Evolutionary conservation across 2,113 vertebrate genomes (phyloP).

Genomic region (Lasiurus cinereus): DNA sequence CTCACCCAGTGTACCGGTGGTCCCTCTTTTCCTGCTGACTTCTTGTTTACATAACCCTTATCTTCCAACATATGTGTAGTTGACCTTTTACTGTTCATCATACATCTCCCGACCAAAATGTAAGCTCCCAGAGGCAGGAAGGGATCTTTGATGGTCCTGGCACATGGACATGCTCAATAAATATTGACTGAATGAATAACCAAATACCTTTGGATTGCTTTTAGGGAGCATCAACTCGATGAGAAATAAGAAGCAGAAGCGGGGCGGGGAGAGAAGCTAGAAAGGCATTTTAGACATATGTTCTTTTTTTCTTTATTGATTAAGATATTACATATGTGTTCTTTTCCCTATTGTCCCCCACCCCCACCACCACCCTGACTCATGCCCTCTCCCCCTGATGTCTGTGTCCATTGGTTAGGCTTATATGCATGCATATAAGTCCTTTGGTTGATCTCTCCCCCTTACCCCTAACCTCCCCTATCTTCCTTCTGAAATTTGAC

Average conservation of each 20-base stretch:
- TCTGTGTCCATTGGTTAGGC: no score
- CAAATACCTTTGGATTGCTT: background rate
- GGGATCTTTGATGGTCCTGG: background rate
- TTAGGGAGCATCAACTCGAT: background rate
- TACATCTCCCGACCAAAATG: background rate
- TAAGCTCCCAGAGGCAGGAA: background rate
- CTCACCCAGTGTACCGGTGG: fast-evolving
- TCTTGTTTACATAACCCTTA: background rate
- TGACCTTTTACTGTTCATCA: background rate
- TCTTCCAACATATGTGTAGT: background rate
- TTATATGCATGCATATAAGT: no score
- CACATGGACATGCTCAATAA: background rate
- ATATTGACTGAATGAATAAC: background rate
- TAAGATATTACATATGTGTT: no score
- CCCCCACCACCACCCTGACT: no score
- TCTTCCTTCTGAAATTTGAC: no score
- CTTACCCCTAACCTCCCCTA: no score
- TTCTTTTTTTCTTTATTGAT: no score
- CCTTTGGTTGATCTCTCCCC: no score
- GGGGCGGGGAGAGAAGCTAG: background rate
- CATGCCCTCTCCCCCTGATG: no score
- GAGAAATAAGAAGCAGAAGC: background rate
- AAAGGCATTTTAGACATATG: background rate
- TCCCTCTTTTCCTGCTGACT: background rate
- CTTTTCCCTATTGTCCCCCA: no score